phyloP scores from a whole-genome alignment of 2,113 vertebrate genomes.

The Pelecanoides urinatrix region DNA sequence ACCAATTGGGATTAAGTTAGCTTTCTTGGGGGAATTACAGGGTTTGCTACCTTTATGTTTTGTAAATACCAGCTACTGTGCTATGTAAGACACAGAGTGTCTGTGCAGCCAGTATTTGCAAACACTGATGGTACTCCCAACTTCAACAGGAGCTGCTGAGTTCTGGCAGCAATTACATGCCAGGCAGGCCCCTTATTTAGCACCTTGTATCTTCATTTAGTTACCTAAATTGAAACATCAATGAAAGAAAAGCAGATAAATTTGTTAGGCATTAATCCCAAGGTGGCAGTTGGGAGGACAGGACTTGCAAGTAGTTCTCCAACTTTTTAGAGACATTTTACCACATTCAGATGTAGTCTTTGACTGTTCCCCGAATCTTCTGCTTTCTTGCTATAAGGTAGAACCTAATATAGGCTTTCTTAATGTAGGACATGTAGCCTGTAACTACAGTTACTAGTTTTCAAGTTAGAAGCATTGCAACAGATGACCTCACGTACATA shows the following conservation, averaged over 20 bases:
- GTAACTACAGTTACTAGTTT: not conserved
- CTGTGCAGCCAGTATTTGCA: not conserved
- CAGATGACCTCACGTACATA: not conserved
- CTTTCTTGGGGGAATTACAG: slow-evolving; percentile 52
- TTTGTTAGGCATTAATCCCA: not conserved
- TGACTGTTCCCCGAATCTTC: not conserved
- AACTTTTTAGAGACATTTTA: not conserved
- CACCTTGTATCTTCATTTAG: not conserved
- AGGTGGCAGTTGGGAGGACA: not conserved
- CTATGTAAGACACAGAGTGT: not conserved
- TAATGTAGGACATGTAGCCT: not conserved
- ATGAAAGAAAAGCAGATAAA: not conserved
- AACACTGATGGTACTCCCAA: not conserved
- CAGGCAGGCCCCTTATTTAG: not conserved
- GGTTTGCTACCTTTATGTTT: slow-evolving; percentile 37
- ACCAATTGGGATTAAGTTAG: not conserved
- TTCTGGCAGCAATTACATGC: not conserved
- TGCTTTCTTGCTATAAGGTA: not conserved
- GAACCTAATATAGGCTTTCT: not conserved
- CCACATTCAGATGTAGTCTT: not conserved
- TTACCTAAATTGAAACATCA: not conserved
- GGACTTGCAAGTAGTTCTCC: not conserved
- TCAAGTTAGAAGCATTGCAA: not conserved
- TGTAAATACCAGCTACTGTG: slow-evolving; percentile 1
- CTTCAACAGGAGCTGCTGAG: not conserved